phyloP scores from a whole-genome alignment of 2,888 invertebrate species.

The Capitulum mitella region DNA sequence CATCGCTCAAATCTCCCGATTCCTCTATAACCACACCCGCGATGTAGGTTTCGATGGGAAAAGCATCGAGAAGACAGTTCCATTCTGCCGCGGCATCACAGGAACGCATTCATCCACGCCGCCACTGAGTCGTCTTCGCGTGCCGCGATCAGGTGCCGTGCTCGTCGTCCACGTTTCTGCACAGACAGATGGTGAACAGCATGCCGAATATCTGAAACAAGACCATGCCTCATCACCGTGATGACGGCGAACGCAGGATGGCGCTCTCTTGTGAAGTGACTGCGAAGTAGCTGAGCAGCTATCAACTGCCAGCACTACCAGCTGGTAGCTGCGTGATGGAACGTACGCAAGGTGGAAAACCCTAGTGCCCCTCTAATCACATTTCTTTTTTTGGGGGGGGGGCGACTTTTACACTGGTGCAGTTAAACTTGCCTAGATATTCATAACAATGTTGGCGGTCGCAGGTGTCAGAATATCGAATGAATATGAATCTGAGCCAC shows the following conservation, averaged over 20 bases:
- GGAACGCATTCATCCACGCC: not conserved
- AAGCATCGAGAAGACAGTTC: no score
- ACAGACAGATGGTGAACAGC: constrained; percentile 6
- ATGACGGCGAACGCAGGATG: no score
- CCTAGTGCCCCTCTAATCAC: no score
- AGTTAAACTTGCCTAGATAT: no score
- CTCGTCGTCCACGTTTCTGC: not conserved
- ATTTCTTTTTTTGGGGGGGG: not conserved
- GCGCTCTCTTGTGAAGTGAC: not conserved
- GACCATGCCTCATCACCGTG: not conserved
- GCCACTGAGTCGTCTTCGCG: not conserved
- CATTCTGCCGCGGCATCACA: no score
- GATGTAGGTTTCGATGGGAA: no score
- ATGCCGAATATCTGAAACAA: not conserved
- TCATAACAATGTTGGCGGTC: no score
- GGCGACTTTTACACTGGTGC: no score
- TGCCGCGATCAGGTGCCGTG: not conserved
- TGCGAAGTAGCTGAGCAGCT: not conserved
- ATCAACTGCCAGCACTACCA: not conserved
- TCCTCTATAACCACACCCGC: not conserved
- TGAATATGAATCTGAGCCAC: no score
- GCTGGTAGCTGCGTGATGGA: not conserved
- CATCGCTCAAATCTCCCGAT: not conserved
- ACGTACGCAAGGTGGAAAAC: no score
- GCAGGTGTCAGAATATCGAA: no score